These are phyloP conservation scores for Tamandua tetradactyla DNA, from an alignment of 2,797 vertebrate genomes.

Conservation along the genomic window DNA sequence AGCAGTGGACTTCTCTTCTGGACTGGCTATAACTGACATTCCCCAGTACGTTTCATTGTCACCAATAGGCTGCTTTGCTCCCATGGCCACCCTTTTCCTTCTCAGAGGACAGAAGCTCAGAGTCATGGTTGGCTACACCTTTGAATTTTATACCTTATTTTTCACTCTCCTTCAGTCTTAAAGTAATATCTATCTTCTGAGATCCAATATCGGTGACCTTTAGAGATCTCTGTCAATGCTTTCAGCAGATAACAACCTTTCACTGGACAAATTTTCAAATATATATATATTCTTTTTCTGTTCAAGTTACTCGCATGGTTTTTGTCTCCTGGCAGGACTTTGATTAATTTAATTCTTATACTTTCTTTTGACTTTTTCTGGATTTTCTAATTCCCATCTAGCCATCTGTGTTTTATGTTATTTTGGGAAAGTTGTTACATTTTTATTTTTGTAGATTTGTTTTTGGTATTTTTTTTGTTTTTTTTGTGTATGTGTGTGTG, in stretches of 20 bases:
- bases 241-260: neutral
- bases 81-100: neutral
- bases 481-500: neutral
- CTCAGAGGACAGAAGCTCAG: neutral
- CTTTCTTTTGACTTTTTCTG: neutral
- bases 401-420: neutral
- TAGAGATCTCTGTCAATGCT: neutral
- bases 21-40: neutral
- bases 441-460: neutral
- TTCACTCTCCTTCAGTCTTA: neutral
- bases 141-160: neutral
- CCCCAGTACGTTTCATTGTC: neutral
- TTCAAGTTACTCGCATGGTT: neutral
- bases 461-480: neutral
- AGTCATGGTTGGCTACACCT: neutral
- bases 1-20: too few species aligned
- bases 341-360: neutral
- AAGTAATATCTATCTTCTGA: neutral
- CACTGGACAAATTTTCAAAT: neutral
- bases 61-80: neutral
- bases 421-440: neutral
- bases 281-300: neutral
- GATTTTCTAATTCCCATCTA: neutral
- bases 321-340: neutral
- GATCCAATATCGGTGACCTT: neutral